Percentiles rank a stretch among this genome's conserved stretches.
Evolutionary conservation across 1,140 invertebrate species (phyloP).

Genomic region (Drosophila punjabiensis): DNA sequence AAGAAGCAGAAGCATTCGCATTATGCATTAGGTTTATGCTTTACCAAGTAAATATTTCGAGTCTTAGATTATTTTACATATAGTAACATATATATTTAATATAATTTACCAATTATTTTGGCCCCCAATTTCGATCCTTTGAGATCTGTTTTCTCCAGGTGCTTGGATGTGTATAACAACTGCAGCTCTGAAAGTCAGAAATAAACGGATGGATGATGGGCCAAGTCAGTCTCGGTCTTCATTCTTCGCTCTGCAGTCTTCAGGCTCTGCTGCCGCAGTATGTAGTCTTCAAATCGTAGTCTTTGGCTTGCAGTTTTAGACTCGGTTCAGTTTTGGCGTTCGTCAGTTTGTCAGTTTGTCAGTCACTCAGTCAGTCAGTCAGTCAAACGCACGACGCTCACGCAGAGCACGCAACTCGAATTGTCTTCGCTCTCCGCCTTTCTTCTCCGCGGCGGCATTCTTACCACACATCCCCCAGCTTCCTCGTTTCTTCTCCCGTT

Average conservation of each 20-base stretch:
- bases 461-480: conserved; percentile 44
- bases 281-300: conserved; percentile 12
- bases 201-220: conserved; percentile 52
- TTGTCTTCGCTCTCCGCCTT: conserved; percentile 54
- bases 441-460: conserved; percentile 60
- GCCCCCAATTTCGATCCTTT: not conserved
- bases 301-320: conserved; percentile 20
- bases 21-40: no score
- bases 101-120: no score
- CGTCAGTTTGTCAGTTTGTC: conserved; percentile 46
- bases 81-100: no score
- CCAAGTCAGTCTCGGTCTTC: conserved; percentile 48
- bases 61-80: no score
- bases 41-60: not conserved
- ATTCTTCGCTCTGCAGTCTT: conserved; percentile 18
- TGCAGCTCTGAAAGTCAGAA: conserved; percentile 30
- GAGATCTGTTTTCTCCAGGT: conserved; percentile 9
- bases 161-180: conserved; percentile 51
- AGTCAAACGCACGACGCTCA: conserved; percentile 83
- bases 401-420: conserved; percentile 84
- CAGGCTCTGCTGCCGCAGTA: not conserved
- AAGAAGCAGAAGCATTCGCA: not conserved
- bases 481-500: conserved; percentile 39
- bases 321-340: conserved; percentile 57
- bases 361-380: conserved; percentile 32